Evolutionary conservation across 2,888 invertebrate genomes (phyloP).

Genomic region (Ophioninae sp.): DNA sequence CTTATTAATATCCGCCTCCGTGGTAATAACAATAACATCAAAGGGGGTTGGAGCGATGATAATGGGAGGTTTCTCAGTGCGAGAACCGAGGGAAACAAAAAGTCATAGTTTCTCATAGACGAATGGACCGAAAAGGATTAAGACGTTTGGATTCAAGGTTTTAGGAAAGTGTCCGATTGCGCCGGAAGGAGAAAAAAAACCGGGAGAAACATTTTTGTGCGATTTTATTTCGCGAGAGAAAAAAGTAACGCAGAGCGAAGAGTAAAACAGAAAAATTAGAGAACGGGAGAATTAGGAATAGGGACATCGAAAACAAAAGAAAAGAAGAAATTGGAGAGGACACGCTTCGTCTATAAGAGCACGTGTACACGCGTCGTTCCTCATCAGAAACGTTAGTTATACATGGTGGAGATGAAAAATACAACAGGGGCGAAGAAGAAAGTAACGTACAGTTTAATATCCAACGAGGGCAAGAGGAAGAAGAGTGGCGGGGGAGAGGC

Average conservation of each 20-base stretch:
- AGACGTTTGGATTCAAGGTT: constrained; percentile 23
- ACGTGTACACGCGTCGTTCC: constrained; percentile 3
- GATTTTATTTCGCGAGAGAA: constrained; percentile 40
- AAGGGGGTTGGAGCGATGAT: background rate
- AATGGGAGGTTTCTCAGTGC: background rate
- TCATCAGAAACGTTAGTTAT: constrained; percentile 31
- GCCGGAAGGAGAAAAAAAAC: constrained; percentile 25
- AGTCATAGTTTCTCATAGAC: constrained; percentile 14
- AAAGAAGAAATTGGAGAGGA: constrained; percentile 8
- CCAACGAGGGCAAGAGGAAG: constrained; percentile 33
- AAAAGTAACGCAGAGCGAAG: background rate
- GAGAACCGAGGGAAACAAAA: background rate
- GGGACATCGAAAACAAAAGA: background rate
- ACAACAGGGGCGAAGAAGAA: constrained; percentile 29
- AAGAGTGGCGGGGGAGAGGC: constrained; percentile 42
- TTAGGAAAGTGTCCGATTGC: constrained; percentile 23
- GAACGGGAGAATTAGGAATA: constrained; percentile 32
- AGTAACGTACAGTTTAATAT: constrained; percentile 41
- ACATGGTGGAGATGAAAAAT: constrained; percentile 30
- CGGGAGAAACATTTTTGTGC: constrained; percentile 12
- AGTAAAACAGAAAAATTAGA: constrained; percentile 21
- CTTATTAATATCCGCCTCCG: constrained; percentile 14
- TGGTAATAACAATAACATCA: constrained; percentile 8
- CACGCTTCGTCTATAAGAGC: background rate
- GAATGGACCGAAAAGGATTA: constrained; percentile 52